A percentile compares a stretch with the other conserved stretches of the same genome.
Evolutionary conservation across 2,797 vertebrate genomes (phyloP).

Genomic region (Oreonectes daqikongensis): DNA sequence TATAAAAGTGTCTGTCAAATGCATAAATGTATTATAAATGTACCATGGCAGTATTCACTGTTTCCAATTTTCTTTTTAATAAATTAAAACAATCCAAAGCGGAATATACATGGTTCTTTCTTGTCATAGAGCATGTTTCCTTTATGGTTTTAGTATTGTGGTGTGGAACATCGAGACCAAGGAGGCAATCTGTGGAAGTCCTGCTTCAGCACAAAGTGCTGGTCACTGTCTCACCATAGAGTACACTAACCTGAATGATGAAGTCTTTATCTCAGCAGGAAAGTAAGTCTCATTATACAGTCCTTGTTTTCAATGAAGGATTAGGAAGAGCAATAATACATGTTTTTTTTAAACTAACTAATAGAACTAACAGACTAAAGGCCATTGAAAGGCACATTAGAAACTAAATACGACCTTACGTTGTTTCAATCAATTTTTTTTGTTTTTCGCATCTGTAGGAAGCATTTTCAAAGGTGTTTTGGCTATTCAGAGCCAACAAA

Average conservation of each 20-base stretch:
- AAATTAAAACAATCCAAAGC: neutral
- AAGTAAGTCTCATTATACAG: constrained; percentile 72
- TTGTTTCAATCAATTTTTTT: too few species aligned
- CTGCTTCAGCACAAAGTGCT: constrained; percentile 73
- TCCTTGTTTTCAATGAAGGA: too few species aligned
- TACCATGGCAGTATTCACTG: neutral
- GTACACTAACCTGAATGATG: constrained; percentile 78
- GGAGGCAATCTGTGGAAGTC: constrained; percentile 83
- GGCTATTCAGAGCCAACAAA: too few species aligned
- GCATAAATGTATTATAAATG: too few species aligned
- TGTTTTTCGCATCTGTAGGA: too few species aligned
- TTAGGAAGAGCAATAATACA: too few species aligned
- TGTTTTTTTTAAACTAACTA: too few species aligned
- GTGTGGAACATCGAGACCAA: constrained; percentile 84
- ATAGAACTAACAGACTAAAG: too few species aligned
- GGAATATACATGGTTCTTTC: neutral
- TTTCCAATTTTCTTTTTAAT: neutral
- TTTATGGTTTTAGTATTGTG: constrained; percentile 76
- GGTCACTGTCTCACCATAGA: constrained; percentile 75
- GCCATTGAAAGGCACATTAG: too few species aligned
- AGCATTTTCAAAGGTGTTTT: too few species aligned
- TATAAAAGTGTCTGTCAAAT: too few species aligned
- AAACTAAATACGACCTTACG: too few species aligned
- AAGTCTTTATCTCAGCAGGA: constrained; percentile 86
- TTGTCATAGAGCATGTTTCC: neutral